A percentile compares a stretch with the other conserved stretches of the same genome.
Evolutionary conservation across 2,113 vertebrate genomes (phyloP).

Genomic region (Apodemus sylvaticus): DNA sequence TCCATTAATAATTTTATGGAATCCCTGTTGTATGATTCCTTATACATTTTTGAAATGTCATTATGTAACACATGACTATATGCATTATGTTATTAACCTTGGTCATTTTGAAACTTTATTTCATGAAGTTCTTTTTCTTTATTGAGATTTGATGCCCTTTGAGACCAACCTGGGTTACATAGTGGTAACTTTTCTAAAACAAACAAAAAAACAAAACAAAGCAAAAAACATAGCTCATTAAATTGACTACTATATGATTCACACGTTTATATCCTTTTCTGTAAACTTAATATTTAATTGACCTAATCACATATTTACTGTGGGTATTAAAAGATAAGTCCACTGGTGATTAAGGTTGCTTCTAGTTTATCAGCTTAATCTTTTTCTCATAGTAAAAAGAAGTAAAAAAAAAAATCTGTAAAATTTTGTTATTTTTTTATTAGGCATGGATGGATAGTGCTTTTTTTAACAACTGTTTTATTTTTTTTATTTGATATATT

Average conservation of each 20-base stretch:
- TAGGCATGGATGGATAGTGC: neutral
- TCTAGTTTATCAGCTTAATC: neutral
- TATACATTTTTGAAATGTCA: neutral
- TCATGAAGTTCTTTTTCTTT: neutral
- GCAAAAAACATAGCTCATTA: neutral
- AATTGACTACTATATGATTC: neutral
- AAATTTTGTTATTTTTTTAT: slow-evolving; percentile 35
- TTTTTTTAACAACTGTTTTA: no score
- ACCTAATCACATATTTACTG: neutral
- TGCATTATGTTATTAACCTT: neutral
- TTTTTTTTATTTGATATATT: no score
- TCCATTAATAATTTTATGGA: neutral
- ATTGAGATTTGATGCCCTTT: neutral
- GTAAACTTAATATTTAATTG: neutral
- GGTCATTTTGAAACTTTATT: neutral
- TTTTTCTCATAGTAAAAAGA: neutral
- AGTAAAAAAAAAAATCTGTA: slow-evolving; percentile 18
- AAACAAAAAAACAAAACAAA: neutral
- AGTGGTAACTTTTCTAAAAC: neutral
- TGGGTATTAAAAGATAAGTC: neutral
- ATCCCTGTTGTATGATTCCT: neutral
- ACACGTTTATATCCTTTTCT: slow-evolving; percentile 34
- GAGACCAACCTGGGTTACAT: neutral
- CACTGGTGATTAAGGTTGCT: neutral
- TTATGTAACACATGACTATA: neutral